These are phyloP conservation scores for Neomorphus geoffroyi DNA, from an alignment of 2,797 vertebrate genomes.

Conservation along the genomic window DNA sequence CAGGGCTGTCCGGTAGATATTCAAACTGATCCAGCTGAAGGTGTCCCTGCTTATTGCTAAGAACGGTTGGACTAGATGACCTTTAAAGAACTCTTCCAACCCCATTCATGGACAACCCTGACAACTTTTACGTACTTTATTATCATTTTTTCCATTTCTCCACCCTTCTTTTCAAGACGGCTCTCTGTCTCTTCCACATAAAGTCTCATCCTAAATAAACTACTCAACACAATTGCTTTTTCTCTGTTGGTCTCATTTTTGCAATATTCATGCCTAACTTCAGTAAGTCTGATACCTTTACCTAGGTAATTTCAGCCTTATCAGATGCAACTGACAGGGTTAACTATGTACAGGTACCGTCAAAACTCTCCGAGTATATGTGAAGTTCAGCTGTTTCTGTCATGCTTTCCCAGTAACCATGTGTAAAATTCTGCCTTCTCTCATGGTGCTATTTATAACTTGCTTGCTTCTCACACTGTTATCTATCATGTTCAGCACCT, in stretches of 20 bases:
- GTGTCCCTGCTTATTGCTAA: neutral
- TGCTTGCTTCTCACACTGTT: neutral
- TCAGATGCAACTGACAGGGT: neutral
- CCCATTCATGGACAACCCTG: neutral
- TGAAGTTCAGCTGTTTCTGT: neutral
- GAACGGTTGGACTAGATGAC: neutral
- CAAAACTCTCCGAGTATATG: neutral
- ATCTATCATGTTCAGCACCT: neutral
- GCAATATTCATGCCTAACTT: neutral
- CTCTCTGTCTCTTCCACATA: neutral
- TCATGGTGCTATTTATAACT: neutral
- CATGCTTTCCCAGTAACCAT: neutral
- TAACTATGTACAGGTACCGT: neutral
- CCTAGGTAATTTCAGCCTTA: neutral
- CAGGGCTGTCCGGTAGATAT: neutral
- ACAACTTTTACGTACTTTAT: neutral
- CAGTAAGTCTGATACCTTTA: neutral
- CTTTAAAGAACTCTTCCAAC: neutral
- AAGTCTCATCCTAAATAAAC: neutral
- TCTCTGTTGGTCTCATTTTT: neutral
- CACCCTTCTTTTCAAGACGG: neutral
- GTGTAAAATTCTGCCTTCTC: neutral
- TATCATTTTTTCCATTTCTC: neutral
- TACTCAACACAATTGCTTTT: neutral
- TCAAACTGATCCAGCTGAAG: neutral